Evolutionary conservation across 2,888 invertebrate species (phyloP), one percentile per base, ranked within the genome.

Genomic region (Mythimna lalbum): DNA sequence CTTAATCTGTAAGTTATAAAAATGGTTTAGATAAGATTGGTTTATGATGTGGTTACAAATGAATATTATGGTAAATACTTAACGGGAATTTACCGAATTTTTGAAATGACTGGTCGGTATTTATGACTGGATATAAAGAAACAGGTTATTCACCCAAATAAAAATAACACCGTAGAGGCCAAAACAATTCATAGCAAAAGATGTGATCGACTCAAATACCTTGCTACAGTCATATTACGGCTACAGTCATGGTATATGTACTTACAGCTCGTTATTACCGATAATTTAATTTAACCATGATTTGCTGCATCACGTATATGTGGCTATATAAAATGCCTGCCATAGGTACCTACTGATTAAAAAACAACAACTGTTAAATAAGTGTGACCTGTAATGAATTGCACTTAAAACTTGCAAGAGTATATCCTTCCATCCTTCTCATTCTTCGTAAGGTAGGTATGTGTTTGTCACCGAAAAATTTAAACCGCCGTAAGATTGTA

Each of bases 381-480:
- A 21, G 39, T 63, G 31, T 56, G 49, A n/a, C 23, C 63, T 43
- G 47, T 55, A 74, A 60, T 60, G 27, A 63, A 52, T 72, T 43
- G 27, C 21, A 23, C 21, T 59, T 49, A 1, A 17, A n/a, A 39
- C 19, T 43, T 39, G 1, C 17, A 43, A 43, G 43, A 43, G 9
- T 43, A 1, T 12, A 33, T 39, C 39, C 39, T 12, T 43, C 14
- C 14, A 43, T 43, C 39, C 4, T 14, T 14, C 4, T 43, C 39
- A 43, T 43, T 43, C 39, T 43, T 14, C 14, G 14, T 10, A 0
- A 10, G 1, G 10, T 36, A 10, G n/a, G n/a, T 12, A 10, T 39
- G 9, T 33, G 14, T 39, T 12, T 39, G 39, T 14, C 39, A 39
- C 14, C 12, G 39, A 39, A 14, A 39, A 39, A 39, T 39, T 12